Evolutionary conservation across 2,113 vertebrate genomes (phyloP).

Genomic region (Nipponia nippon): DNA sequence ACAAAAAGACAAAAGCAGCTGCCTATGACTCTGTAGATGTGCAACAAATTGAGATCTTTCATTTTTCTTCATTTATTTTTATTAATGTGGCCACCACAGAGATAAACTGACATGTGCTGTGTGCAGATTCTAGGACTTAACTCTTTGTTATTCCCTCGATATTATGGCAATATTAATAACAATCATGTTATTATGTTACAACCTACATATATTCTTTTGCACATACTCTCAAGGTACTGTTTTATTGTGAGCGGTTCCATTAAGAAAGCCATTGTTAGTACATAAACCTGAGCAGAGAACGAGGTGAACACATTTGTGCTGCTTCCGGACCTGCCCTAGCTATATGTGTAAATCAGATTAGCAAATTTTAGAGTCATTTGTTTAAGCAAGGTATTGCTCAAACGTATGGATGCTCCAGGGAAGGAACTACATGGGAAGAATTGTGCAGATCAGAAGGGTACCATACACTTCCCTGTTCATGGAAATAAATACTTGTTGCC

Average conservation of each 20-base stretch:
- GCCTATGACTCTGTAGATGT: rapidly evolving
- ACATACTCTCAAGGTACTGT: not conserved
- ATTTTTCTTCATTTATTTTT: not conserved
- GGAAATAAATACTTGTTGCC: not conserved
- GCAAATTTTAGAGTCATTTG: not conserved
- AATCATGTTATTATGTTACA: not conserved
- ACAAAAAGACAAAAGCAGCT: not conserved
- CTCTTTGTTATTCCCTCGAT: not conserved
- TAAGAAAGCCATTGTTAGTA: not conserved
- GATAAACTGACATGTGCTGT: not conserved
- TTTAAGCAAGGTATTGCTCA: not conserved
- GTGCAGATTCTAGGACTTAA: not conserved
- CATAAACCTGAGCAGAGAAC: not conserved
- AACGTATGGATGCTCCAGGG: not conserved
- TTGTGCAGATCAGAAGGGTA: not conserved
- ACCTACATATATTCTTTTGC: not conserved
- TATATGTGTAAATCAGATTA: not conserved
- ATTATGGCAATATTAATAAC: not conserved
- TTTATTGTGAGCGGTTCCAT: not conserved
- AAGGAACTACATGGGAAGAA: not conserved
- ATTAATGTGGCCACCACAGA: not conserved
- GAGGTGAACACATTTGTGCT: not conserved
- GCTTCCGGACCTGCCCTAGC: not conserved
- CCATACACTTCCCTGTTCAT: not conserved
- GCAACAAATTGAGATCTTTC: not conserved